Percentiles rank a stretch among this genome's conserved stretches.
Conservation (phyloP, 2,113 vertebrate genomes). For the Mandrillus leucophaeus region DNA sequence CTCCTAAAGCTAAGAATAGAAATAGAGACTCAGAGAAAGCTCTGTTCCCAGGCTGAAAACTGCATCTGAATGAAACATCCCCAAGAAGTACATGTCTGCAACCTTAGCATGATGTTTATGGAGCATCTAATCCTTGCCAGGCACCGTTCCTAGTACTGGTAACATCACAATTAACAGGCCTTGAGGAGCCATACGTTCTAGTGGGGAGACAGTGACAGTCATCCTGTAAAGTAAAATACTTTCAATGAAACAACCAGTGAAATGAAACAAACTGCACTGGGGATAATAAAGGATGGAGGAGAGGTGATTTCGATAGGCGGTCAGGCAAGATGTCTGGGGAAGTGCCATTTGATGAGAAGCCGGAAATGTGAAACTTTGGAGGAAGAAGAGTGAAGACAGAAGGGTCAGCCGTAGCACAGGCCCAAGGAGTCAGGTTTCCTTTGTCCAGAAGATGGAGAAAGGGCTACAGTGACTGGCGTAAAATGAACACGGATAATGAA, state of each 20-base stretch:
- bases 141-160: background rate
- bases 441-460: background rate
- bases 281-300: background rate
- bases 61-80: too few relatives aligned
- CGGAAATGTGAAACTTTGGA: accelerated
- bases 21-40: background rate
- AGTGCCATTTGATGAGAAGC: background rate
- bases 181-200: background rate
- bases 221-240: background rate
- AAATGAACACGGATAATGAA: background rate
- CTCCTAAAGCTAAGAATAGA: background rate
- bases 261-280: background rate
- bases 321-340: background rate
- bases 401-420: background rate
- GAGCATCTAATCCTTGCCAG: background rate
- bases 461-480: background rate
- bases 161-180: accelerated
- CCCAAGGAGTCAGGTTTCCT: background rate
- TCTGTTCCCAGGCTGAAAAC: background rate
- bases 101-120: background rate
- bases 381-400: too few relatives aligned
- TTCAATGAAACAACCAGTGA: background rate
- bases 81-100: background rate
- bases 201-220: background rate
- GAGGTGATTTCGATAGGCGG: background rate